phyloP scores from a whole-genome alignment of 2,113 vertebrate species.

The Amblyopsis rosae region DNA sequence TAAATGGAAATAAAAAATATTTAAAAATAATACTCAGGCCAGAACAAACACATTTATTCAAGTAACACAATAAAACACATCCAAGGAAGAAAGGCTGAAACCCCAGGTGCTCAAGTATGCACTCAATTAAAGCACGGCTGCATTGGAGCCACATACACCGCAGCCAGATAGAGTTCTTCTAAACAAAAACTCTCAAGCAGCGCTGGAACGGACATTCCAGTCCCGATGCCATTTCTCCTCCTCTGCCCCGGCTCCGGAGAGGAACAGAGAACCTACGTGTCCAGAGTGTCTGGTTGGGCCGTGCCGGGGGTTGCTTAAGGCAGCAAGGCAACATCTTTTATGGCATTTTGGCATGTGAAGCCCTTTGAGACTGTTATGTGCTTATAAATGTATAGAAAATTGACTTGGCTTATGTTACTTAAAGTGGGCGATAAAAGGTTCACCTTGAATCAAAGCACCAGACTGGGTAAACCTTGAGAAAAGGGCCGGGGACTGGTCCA shows the following conservation, averaged over 20 bases:
- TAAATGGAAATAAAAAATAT: background rate
- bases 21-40: constrained; percentile 33
- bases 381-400: too few relatives aligned
- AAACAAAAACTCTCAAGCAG: background rate
- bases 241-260: background rate
- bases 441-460: background rate
- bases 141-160: background rate
- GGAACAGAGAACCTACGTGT: background rate
- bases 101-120: background rate
- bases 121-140: background rate
- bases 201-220: constrained; percentile 14
- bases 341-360: background rate
- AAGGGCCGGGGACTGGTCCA: background rate
- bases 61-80: constrained; percentile 25
- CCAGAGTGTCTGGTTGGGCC: background rate
- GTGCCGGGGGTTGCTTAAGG: constrained; percentile 20
- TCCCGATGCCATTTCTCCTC: constrained; percentile 2
- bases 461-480: background rate
- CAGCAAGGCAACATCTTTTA: constrained; percentile 13
- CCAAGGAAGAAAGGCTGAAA: background rate
- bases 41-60: constrained; percentile 46
- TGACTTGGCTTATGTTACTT: background rate
- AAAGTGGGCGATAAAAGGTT: background rate
- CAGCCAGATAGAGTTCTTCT: background rate
- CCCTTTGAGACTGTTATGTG: too few relatives aligned